Conservation (phyloP, 2,888 invertebrate genomes). For the Therioaphis trifolii region DNA sequence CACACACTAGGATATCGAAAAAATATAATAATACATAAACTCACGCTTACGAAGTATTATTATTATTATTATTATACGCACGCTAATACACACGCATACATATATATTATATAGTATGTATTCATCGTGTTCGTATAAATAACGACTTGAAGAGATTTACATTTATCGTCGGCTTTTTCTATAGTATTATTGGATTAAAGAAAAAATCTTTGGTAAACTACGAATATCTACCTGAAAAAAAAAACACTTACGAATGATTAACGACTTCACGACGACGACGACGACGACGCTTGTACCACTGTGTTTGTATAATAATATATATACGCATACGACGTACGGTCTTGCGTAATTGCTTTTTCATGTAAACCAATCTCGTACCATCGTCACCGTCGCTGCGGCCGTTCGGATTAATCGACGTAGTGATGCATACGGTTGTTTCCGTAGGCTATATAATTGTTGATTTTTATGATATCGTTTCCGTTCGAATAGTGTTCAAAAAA, state of each 20-base stretch:
- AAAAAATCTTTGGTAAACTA: slow-evolving; percentile 44
- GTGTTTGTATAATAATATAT: too few relatives aligned
- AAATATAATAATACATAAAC: neutral
- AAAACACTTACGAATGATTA: slow-evolving; percentile 54
- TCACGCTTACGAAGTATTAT: neutral
- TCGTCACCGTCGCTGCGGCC: neutral
- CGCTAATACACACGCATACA: neutral
- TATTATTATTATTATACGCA: neutral
- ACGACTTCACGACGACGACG: slow-evolving; percentile 36
- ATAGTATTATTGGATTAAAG: slow-evolving; percentile 38
- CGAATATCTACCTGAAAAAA: slow-evolving; percentile 6
- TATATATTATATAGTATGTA: slow-evolving; percentile 27
- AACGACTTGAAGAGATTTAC: slow-evolving; percentile 21
- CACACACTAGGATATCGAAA: neutral
- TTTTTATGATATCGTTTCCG: slow-evolving; percentile 37
- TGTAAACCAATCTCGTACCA: slow-evolving; percentile 57
- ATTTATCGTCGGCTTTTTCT: slow-evolving; percentile 34
- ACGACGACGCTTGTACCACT: slow-evolving; percentile 3
- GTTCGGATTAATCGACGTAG: neutral
- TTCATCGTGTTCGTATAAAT: neutral
- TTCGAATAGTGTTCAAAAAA: slow-evolving; percentile 18
- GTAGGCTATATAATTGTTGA: slow-evolving; percentile 29
- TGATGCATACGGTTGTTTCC: neutral
- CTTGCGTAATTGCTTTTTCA: slow-evolving; percentile 59
- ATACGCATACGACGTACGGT: neutral